Conservation (phyloP, 2,113 vertebrate species). For the Anoura caudifer region DNA sequence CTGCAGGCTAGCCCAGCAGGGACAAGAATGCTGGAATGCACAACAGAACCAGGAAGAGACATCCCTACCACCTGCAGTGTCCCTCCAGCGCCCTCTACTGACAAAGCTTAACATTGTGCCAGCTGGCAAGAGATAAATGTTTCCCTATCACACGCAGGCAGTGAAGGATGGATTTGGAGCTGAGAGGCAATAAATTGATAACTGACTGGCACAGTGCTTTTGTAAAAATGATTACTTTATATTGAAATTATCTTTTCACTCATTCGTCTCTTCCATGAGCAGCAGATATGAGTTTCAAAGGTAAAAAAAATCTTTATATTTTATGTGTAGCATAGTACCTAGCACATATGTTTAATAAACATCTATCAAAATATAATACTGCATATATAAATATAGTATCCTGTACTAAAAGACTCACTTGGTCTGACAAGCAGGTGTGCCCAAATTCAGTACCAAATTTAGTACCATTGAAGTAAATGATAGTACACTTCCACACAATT, state of each 20-base stretch:
- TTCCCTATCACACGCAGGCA: background rate
- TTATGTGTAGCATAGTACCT: background rate
- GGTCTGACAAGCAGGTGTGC: background rate
- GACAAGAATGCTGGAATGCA: background rate
- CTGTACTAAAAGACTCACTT: background rate
- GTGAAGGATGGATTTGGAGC: background rate
- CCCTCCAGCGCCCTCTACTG: conserved; percentile 47
- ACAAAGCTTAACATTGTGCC: background rate
- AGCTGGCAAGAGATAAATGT: background rate
- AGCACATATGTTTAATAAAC: background rate
- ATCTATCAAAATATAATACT: background rate
- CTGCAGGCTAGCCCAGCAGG: background rate
- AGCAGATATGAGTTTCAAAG: background rate
- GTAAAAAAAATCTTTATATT: background rate
- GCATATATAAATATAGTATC: background rate
- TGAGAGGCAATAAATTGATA: background rate
- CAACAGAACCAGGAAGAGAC: background rate
- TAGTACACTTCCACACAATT: background rate
- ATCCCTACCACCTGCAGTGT: background rate
- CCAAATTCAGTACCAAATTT: background rate
- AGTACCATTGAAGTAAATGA: background rate
- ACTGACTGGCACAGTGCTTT: background rate
- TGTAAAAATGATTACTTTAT: background rate
- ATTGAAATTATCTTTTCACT: background rate
- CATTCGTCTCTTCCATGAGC: background rate